phyloP scores from a whole-genome alignment of 2,797 vertebrate genomes.

The Acrocephalus scirpaceus region DNA sequence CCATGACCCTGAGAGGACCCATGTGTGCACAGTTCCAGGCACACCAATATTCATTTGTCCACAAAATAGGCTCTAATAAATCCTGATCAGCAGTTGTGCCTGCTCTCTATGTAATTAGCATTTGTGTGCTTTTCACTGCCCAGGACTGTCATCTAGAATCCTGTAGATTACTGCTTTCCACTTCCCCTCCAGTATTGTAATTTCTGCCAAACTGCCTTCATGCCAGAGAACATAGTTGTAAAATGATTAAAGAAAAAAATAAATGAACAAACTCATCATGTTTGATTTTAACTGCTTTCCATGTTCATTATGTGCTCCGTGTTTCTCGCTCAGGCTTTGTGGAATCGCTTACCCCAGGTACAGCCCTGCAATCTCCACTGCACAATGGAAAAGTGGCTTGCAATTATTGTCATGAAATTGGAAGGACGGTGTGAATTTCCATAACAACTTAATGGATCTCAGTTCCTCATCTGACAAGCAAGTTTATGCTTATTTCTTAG shows the following conservation, averaged over 20 bases:
- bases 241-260: not conserved
- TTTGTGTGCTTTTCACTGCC: conserved; percentile 17
- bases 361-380: not conserved
- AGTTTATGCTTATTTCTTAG: not conserved
- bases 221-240: not conserved
- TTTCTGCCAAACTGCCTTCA: conserved; percentile 16
- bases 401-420: not conserved
- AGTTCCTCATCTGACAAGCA: not conserved
- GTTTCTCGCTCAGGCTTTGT: not conserved
- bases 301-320: not conserved
- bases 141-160: not conserved
- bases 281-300: not conserved
- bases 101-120: conserved; percentile 18
- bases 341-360: not conserved
- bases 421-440: not conserved
- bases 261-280: not conserved
- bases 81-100: conserved; percentile 20
- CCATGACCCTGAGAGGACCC: not conserved
- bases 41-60: conserved; percentile 18
- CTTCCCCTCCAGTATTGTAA: not conserved
- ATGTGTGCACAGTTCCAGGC: conserved; percentile 24
- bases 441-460: not conserved
- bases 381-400: not conserved
- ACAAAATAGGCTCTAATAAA: conserved; percentile 54
- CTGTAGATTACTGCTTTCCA: not conserved